Percentiles rank a stretch among this genome's conserved stretches.
phyloP scores from a whole-genome alignment of 2,888 invertebrate species.

The Trichogramma evanescens region DNA sequence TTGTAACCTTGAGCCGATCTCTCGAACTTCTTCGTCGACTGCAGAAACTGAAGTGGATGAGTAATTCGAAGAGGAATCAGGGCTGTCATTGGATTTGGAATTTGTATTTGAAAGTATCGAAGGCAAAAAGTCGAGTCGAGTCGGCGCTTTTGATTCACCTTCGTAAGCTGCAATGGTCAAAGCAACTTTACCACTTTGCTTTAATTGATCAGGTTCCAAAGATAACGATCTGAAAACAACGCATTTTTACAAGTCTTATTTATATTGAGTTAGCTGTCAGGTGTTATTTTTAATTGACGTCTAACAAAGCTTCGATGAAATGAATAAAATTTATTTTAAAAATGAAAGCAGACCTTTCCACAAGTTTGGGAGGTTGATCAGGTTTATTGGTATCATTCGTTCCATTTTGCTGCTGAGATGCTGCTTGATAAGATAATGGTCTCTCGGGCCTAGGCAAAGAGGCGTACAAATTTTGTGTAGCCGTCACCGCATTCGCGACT shows the following conservation, averaged over 20 bases:
- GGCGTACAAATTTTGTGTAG: too few species aligned
- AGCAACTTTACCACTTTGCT: slow-evolving; percentile 31
- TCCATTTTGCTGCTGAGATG: neutral
- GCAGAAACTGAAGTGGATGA: slow-evolving; percentile 16
- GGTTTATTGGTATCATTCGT: neutral
- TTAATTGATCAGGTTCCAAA: slow-evolving; percentile 8
- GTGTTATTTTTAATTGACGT: neutral
- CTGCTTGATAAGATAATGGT: too few species aligned
- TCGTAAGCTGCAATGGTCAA: slow-evolving; percentile 43
- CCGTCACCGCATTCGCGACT: too few species aligned
- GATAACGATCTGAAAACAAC: slow-evolving; percentile 8
- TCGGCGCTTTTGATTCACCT: slow-evolving; percentile 55
- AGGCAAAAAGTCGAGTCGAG: slow-evolving; percentile 58
- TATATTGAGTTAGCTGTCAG: neutral
- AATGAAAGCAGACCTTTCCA: slow-evolving; percentile 1
- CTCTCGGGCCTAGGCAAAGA: too few species aligned
- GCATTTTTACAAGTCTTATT: neutral
- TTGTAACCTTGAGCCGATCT: slow-evolving; percentile 62
- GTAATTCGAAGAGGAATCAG: slow-evolving; percentile 13
- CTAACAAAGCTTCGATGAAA: neutral
- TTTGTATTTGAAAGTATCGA: neutral
- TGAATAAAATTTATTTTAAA: neutral
- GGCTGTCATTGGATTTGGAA: slow-evolving; percentile 6
- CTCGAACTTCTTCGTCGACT: slow-evolving; percentile 47
- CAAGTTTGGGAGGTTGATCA: neutral